Evolutionary conservation across 2,113 vertebrate species (phyloP), one percentile per base, ranked within the genome.

Genomic region (Neodon shergylaensis): DNA sequence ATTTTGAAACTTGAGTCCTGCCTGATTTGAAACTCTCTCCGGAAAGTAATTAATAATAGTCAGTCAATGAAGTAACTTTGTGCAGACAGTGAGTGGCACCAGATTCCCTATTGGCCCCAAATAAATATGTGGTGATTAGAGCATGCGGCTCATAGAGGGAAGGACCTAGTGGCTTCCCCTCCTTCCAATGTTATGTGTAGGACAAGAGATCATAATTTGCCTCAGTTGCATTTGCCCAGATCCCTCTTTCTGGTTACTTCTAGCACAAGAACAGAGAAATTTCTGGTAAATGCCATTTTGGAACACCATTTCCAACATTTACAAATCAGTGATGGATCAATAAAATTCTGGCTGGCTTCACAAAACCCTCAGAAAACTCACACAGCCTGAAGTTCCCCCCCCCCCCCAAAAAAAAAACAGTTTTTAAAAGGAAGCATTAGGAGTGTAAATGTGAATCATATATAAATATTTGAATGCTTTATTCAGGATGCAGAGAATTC

Each of bases 31-130:
- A 97, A 97, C 95, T 97, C 97, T 97, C 97, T 97, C 96, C 83
- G 77, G 81, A 98, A 96, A 95, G 98, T 98, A 99, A 99, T 99
- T 99, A 99, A 99, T 98, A 98, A 98, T 97, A 98, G 98, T 98
- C 98, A 98, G 97, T 98, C 98, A 98, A 93, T 96, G 97, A 97
- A 98, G 97, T 97, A 96, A 98, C 97, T 98, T 98, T 98, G 94
- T 98, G 98, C 97, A 98, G 99, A 99, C 98, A 99, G 84, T 98
- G 97, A 98, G 98, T 97, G 97, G 90, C 98, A 98, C 97, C 98
- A 39, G 88, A 94, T 94, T 99, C 99, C 99, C 99, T 97, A 93
- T 93, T 99, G 99, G 98, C 95, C 98, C 98, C 98, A 98, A 96
- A 98, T 91, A 99, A 99, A 99, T 98, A 98, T 78, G 74, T 63